Evolutionary conservation across 2,888 invertebrate genomes (phyloP), one percentile per base, ranked within the genome.

Genomic region (Patella pellucida): DNA sequence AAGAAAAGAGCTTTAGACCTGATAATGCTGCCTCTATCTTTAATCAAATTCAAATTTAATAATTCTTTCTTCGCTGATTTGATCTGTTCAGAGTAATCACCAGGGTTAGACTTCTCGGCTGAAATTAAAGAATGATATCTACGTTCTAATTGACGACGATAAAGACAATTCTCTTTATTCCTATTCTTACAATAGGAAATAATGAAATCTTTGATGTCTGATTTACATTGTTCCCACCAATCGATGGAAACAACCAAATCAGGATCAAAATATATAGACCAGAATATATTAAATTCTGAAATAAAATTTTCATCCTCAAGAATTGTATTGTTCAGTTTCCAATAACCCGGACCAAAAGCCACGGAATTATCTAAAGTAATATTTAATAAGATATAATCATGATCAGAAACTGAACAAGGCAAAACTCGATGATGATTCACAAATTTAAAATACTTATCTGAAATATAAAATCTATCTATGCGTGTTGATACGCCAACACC

Each of bases 371-470:
- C 11, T 62, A 62, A 62, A 62, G 19, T 3, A 23, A 62, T 11
- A 11, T 19, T 62, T 11, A 62, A 23, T 23, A 62, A 62, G 4
- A 62, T 12, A 14, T 12, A 62, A 23, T 62, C 62, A 62, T 62
- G 62, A 23, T 62, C 62, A 1, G 62, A 62, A 62, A 62, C 23
- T 62, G 56, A 56, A 56, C 56, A 56, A 19, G 56, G 56, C 56
- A 56, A 56, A 56, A 56, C 56, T 56, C 12, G 56, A 56, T 56
- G 56, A 56, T 2, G 16, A 16, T 56, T 16, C 2, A 56, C 19
- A 56, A 56, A 56, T 19, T 19, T 16, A 56, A 1, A 56, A 19
- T 56, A 56, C 19, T 12, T 56, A 56, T 9, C 56, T 1, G 56
- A 56, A 19, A 56, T 16, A 3, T 56, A 62, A 62, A 62, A 23